These are phyloP conservation scores for Denticeps clupeoides DNA, from an alignment of 2,797 vertebrate species.

Conservation along the genomic window DNA sequence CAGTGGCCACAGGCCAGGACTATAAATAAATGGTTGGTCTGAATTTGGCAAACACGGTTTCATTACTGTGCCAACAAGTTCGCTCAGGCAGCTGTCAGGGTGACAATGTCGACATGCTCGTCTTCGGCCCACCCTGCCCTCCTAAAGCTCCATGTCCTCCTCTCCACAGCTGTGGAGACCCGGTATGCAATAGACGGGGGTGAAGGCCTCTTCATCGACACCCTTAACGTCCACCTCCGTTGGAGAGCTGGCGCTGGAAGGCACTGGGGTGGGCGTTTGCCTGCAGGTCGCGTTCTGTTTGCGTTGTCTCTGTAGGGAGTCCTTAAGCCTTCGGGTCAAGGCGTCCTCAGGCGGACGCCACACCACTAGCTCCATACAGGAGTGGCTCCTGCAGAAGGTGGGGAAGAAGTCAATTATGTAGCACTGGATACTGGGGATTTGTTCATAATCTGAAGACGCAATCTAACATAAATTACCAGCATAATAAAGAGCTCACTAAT, in stretches of 20 bases:
- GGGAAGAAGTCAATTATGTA: background rate
- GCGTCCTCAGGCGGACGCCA: slow-evolving; percentile 65
- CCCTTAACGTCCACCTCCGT: slow-evolving; percentile 27
- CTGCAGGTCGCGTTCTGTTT: slow-evolving; percentile 47
- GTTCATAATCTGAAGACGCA: too few relatives aligned
- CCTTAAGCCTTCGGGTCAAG: slow-evolving; percentile 53
- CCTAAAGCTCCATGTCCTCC: slow-evolving; percentile 71
- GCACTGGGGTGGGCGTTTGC: slow-evolving; percentile 37
- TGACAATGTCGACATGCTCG: too few relatives aligned
- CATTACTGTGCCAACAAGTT: too few relatives aligned
- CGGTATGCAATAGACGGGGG: slow-evolving; percentile 38
- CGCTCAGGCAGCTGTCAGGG: too few relatives aligned
- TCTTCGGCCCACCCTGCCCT: too few relatives aligned
- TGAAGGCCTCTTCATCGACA: slow-evolving; percentile 30
- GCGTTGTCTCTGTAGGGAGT: slow-evolving; percentile 54
- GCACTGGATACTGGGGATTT: too few relatives aligned
- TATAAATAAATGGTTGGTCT: too few relatives aligned
- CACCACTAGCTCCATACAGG: slow-evolving; percentile 70
- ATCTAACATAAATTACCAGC: too few relatives aligned
- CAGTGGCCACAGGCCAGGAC: too few relatives aligned
- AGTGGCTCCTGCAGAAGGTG: slow-evolving; percentile 50
- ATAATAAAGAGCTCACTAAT: too few relatives aligned
- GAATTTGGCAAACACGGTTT: too few relatives aligned
- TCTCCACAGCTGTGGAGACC: slow-evolving; percentile 41
- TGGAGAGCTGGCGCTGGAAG: slow-evolving; percentile 25